Evolutionary conservation across 1,140 invertebrate genomes (phyloP).

Genomic region (Eufriesea mexicana): DNA sequence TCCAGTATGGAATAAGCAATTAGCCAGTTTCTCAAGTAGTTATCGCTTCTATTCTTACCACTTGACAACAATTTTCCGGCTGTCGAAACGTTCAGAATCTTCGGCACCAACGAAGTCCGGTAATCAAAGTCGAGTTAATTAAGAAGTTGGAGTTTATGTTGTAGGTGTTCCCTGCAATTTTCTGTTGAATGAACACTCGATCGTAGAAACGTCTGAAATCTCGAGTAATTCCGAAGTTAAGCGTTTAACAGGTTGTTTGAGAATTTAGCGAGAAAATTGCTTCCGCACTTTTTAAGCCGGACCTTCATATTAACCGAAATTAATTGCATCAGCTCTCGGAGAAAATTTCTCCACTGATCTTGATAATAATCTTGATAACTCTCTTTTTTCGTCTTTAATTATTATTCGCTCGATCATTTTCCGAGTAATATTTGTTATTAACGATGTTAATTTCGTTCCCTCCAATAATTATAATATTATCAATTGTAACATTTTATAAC

Average conservation of each 20-base stretch:
- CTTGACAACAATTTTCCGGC: neutral
- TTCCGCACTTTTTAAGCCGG: neutral
- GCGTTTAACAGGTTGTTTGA: neutral
- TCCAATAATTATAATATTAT: too few relatives aligned
- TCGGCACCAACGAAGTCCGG: neutral
- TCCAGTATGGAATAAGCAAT: neutral
- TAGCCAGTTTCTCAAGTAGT: neutral
- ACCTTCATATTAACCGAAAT: neutral
- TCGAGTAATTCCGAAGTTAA: neutral
- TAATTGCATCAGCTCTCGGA: neutral
- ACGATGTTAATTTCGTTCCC: too few relatives aligned
- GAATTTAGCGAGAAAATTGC: neutral
- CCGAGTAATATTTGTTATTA: too few relatives aligned
- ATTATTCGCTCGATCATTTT: too few relatives aligned
- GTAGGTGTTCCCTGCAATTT: neutral
- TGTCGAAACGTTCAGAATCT: neutral
- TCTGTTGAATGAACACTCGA: neutral
- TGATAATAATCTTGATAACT: too few relatives aligned
- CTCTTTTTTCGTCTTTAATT: too few relatives aligned
- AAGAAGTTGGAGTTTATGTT: conserved; percentile 9
- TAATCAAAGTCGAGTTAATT: conserved; percentile 14
- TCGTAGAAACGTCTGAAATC: neutral
- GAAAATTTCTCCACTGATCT: too few relatives aligned
- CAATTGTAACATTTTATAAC: too few relatives aligned
- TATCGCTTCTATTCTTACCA: neutral